phyloP scores from a whole-genome alignment of 2,113 vertebrate species.

The Hypocryptadius cinnamomeus region DNA sequence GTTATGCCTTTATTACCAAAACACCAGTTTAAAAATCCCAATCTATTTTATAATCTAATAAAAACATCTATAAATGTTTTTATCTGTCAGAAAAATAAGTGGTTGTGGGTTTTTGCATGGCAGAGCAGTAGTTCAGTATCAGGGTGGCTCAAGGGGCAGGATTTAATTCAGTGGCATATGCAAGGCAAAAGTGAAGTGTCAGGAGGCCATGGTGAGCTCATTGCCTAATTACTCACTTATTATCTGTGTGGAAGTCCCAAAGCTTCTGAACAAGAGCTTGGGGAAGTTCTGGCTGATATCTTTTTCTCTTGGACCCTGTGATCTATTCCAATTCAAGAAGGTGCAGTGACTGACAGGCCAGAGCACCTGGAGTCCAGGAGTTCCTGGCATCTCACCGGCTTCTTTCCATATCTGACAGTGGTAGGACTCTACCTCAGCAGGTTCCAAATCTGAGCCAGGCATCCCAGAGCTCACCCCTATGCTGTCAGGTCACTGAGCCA shows the following conservation, averaged over 20 bases:
- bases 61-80: background rate
- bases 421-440: background rate
- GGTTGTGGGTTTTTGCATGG: background rate
- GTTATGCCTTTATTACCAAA: background rate
- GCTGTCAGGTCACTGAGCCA: background rate
- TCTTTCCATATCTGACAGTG: background rate
- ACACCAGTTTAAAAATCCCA: background rate
- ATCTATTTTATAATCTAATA: accelerated
- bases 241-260: background rate
- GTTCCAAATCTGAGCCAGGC: background rate
- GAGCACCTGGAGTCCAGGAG: background rate
- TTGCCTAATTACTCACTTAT: background rate
- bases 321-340: background rate
- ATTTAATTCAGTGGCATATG: background rate
- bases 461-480: background rate
- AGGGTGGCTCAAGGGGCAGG: background rate
- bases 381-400: background rate
- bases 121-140: background rate
- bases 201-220: background rate
- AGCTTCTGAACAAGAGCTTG: background rate
- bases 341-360: background rate
- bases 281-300: background rate
- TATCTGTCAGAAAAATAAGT: background rate
- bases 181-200: background rate
- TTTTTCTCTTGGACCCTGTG: background rate